Evolutionary conservation across 2,113 vertebrate species (phyloP).

Genomic region (Austrofundulus limnaeus): DNA sequence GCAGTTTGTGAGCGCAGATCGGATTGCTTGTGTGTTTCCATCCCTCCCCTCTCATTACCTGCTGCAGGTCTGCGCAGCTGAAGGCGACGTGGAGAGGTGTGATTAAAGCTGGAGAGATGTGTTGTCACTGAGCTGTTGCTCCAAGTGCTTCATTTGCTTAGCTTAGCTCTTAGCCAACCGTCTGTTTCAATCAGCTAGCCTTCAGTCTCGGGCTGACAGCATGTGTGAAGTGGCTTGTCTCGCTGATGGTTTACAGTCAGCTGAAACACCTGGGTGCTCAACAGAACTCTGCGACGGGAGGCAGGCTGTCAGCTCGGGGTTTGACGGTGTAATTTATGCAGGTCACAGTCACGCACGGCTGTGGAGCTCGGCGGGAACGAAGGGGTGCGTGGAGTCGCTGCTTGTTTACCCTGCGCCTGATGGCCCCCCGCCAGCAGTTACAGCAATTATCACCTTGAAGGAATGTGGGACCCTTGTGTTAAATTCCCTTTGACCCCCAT

Average conservation of each 20-base stretch:
- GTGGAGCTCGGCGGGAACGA: conserved; percentile 42
- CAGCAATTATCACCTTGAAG: conserved; percentile 85
- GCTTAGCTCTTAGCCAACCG: conserved; percentile 11
- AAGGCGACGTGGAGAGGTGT: conserved; percentile 46
- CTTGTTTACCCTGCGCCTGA: conserved; percentile 79
- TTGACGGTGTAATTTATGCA: conserved; percentile 71
- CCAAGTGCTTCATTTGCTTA: background rate
- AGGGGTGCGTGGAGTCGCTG: conserved; percentile 39
- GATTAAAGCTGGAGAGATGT: conserved; percentile 43
- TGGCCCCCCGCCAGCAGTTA: conserved; percentile 79
- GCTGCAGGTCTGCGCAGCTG: conserved; percentile 17
- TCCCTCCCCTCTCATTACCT: conserved; percentile 51
- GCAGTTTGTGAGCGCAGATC: background rate
- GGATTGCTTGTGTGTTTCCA: conserved; percentile 4
- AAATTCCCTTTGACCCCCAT: conserved; percentile 82
- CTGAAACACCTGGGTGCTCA: conserved; percentile 68
- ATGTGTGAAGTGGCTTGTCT: conserved; percentile 60
- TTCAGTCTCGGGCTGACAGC: conserved; percentile 43
- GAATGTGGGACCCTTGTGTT: conserved; percentile 82
- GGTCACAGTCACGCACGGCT: conserved; percentile 56
- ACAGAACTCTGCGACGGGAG: conserved; percentile 48
- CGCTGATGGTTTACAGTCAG: conserved; percentile 44
- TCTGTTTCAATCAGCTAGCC: conserved; percentile 36
- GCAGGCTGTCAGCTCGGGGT: conserved; percentile 56
- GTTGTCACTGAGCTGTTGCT: background rate